Conservation (phyloP, 1,140 invertebrate species). For the Bombus fervidus region DNA sequence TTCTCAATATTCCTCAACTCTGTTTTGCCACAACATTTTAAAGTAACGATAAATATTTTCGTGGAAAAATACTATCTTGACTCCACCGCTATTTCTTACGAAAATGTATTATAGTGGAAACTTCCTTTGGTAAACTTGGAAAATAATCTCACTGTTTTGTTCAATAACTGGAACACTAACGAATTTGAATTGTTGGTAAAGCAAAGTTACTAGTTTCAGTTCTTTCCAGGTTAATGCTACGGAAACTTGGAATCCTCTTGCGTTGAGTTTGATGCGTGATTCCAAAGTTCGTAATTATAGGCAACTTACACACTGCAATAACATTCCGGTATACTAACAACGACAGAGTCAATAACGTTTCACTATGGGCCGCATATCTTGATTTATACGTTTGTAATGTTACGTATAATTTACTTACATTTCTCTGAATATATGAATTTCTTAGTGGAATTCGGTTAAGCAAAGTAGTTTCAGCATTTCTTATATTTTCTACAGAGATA, state of each 20-base stretch:
- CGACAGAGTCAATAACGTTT: not conserved
- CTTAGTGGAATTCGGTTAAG: not conserved
- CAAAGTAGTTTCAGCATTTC: not conserved
- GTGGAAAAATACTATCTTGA: not conserved
- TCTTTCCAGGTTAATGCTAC: not conserved
- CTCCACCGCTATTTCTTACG: not conserved
- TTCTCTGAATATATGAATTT: conserved; percentile 34
- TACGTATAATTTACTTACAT: conserved; percentile 37
- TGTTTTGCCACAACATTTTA: not conserved
- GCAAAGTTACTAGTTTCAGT: not conserved
- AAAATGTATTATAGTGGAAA: not conserved
- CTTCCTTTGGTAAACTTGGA: not conserved
- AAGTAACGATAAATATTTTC: not conserved
- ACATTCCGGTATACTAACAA: not conserved
- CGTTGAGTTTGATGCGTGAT: conserved; percentile 20
- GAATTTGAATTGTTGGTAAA: conserved; percentile 1
- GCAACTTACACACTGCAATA: conserved; percentile 5
- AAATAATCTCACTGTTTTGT: not conserved
- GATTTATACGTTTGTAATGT: not conserved
- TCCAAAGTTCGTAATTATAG: conserved; percentile 31
- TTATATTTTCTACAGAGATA: too few relatives aligned
- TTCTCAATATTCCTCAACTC: not conserved
- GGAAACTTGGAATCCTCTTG: conserved; percentile 3
- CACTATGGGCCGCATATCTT: not conserved
- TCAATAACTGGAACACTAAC: not conserved